Conservation (phyloP, 2,113 vertebrate genomes). For the Trichechus manatus region DNA sequence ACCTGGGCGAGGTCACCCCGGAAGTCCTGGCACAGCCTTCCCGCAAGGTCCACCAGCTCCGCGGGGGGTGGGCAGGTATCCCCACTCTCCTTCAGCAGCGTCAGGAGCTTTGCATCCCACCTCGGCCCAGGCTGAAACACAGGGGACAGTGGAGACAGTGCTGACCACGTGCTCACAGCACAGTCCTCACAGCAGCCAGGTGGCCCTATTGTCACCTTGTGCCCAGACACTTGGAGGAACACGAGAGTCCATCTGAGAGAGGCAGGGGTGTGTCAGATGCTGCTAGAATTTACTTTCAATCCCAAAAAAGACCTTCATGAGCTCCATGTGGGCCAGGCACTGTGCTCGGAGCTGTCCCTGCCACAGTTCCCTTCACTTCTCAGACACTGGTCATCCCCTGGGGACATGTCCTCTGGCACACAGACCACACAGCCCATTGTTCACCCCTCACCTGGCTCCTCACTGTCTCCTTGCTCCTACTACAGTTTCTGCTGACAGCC, state of each 20-base stretch:
- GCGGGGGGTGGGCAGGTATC: background rate
- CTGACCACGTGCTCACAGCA: accelerated
- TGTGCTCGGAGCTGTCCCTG: background rate
- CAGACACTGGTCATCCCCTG: too few species aligned
- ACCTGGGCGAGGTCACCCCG: background rate
- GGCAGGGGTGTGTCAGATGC: too few species aligned
- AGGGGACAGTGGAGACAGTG: background rate
- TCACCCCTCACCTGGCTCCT: too few species aligned
- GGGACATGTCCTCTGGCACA: too few species aligned
- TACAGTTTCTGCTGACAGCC: too few species aligned
- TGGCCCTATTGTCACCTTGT: too few species aligned
- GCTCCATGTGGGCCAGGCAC: background rate
- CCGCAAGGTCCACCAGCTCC: slow-evolving; percentile 72
- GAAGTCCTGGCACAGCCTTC: slow-evolving; percentile 76
- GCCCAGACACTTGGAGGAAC: background rate
- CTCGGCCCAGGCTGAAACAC: background rate
- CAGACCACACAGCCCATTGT: too few species aligned
- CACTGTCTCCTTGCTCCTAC: too few species aligned
- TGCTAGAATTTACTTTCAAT: too few species aligned
- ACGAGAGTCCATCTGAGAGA: background rate
- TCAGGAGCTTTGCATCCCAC: slow-evolving; percentile 82
- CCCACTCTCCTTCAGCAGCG: slow-evolving; percentile 73
- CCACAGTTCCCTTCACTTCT: background rate
- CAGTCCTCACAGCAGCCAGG: too few species aligned
- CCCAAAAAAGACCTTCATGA: too few species aligned